These are phyloP conservation scores for Bombus vancouverensis DNA, from an alignment of 1,140 invertebrate genomes.

Conservation along the genomic window DNA sequence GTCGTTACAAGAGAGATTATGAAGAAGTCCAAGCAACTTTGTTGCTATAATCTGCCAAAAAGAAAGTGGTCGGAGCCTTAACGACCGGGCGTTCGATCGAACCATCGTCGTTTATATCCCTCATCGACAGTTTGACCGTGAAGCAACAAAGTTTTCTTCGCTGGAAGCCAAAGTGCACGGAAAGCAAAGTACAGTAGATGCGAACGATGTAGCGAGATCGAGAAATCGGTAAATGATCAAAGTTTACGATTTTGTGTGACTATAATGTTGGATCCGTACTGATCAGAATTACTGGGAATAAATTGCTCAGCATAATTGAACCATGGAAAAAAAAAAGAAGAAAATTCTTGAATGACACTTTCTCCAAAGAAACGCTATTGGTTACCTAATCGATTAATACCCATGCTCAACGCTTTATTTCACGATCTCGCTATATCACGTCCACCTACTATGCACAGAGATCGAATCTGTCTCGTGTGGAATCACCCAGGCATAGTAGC, in stretches of 20 bases:
- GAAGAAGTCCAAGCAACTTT: background rate
- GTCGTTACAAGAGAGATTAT: background rate
- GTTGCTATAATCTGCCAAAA: constrained; percentile 21
- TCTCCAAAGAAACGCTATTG: too few relatives aligned
- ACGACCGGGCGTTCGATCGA: background rate
- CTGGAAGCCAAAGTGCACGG: background rate
- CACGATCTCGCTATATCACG: background rate
- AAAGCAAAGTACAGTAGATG: background rate
- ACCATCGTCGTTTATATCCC: constrained; percentile 10
- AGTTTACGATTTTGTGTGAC: too few relatives aligned
- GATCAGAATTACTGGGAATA: too few relatives aligned
- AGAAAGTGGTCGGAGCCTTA: constrained; percentile 5
- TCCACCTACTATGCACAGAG: background rate
- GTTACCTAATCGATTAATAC: too few relatives aligned
- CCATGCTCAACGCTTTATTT: background rate
- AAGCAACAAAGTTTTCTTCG: background rate
- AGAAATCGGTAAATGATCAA: background rate
- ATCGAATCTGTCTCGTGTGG: constrained; percentile 45
- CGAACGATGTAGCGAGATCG: background rate
- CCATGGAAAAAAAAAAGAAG: too few relatives aligned
- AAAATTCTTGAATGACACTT: too few relatives aligned
- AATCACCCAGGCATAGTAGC: constrained; percentile 5
- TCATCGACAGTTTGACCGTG: constrained; percentile 9
- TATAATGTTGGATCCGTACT: too few relatives aligned
- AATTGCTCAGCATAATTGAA: too few relatives aligned